phyloP scores from a whole-genome alignment of 1,140 invertebrate species.

The Aphelenchoides fujianensis region DNA sequence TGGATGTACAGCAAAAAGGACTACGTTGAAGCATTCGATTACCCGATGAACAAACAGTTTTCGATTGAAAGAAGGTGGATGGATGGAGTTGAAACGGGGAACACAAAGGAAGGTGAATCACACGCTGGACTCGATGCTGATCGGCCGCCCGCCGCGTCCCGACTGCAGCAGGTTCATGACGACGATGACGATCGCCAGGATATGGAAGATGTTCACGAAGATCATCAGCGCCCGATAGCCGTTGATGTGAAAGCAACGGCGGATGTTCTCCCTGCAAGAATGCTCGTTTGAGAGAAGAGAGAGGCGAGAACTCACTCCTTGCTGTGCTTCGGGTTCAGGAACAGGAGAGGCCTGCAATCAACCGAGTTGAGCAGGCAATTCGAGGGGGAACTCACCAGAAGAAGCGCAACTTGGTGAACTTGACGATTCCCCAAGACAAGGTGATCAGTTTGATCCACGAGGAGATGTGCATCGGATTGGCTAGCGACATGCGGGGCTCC shows the following conservation, averaged over 20 bases:
- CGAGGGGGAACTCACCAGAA: no score
- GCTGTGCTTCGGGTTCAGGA: constrained; percentile 59
- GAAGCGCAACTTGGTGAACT: constrained; percentile 60
- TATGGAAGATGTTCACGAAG: constrained; percentile 58
- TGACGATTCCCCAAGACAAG: constrained; percentile 59
- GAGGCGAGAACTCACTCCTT: constrained; percentile 25
- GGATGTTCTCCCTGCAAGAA: constrained; percentile 59
- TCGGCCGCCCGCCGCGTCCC: constrained; percentile 50
- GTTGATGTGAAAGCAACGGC: constrained; percentile 58
- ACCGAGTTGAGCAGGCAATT: no score
- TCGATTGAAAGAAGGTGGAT: no score
- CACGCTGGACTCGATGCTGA: constrained; percentile 20
- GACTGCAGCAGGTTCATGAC: constrained; percentile 55
- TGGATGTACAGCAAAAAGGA: no score
- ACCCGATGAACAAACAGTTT: no score
- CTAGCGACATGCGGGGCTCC: constrained; percentile 57
- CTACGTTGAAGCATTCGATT: no score
- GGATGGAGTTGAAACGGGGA: no score
- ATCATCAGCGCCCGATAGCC: constrained; percentile 56
- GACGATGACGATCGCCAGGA: constrained; percentile 61
- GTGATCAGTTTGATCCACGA: constrained; percentile 60
- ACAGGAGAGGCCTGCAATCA: constrained; percentile 54
- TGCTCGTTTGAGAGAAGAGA: background rate
- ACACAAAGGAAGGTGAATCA: no score
- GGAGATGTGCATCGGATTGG: constrained; percentile 47